Base-by-base conservation (phyloP, 1,140 invertebrate species). In the Danaus plexippus region DNA sequence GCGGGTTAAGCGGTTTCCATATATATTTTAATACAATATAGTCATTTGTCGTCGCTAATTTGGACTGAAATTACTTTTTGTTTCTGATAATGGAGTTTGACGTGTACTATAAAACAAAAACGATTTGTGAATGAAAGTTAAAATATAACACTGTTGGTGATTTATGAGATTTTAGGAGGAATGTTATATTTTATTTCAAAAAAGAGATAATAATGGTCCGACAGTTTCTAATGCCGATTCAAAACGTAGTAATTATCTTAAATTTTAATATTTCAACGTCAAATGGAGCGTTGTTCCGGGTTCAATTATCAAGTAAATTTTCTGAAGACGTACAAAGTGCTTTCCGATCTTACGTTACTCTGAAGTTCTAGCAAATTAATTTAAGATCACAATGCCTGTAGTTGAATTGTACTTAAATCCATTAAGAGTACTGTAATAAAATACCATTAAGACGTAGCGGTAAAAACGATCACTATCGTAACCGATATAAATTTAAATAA, bases 11-110 rank as follows among this genome's bases (percentile, higher is more conserved):
- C 65, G 64, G 51, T 65, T 63, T 67, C 63, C 64, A 43, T 61
- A 59, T 64, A 73, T 65, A 69, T 71, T 69, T 61, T 70, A 75
- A 75, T 79, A 71, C 63, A 61, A 66, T 69, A 67, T 55, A 61
- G 61, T 62, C 61, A 67, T 59, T 32, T 32, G 22, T 32, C 22
- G 22, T 32, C 22, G 7, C 22, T 32, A 32, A 32, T 32, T 32
- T 32, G 22, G 22, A 32, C 7, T 6, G 22, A 32, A 32, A 32
- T 32, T 6, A 32, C 22, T 32, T 32, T 32, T 32, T 32, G 22
- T 32, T 32, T 8, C 22, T 32, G 22, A 32, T 32, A 32, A 32
- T 4, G 22, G 22, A 32, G 22, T 32, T 32, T 32, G 22, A 32
- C 22, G 22, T 32, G 15, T 32, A 32, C 7, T 7, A 32, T 6